phyloP scores from a whole-genome alignment of 2,797 vertebrate genomes.

The Ctenosaura bakeri region DNA sequence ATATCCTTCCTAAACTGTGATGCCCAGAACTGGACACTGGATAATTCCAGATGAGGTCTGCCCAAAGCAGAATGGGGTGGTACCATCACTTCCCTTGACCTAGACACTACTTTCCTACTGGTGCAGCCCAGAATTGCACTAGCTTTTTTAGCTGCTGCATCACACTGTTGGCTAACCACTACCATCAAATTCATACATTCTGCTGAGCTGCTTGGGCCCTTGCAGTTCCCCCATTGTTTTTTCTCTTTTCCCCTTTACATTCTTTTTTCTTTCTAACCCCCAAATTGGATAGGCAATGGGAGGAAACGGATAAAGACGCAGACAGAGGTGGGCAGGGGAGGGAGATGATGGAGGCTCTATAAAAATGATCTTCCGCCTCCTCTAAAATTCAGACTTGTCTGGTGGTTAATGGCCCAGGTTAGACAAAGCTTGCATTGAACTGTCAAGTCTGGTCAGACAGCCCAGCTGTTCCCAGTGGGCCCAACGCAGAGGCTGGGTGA shows the following conservation, averaged over 20 bases:
- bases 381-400: slow-evolving; percentile 46
- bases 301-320: too few relatives aligned
- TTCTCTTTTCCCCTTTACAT: too few relatives aligned
- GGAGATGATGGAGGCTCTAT: slow-evolving; percentile 33
- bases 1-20: too few relatives aligned
- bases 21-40: too few relatives aligned
- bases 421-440: slow-evolving; percentile 71
- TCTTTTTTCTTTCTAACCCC: not conserved
- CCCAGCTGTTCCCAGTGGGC: slow-evolving; percentile 83
- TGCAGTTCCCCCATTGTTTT: not conserved
- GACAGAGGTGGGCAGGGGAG: not conserved
- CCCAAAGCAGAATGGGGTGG: too few relatives aligned
- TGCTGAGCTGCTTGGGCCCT: not conserved
- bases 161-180: too few relatives aligned
- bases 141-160: too few relatives aligned
- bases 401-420: slow-evolving; percentile 71
- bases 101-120: too few relatives aligned
- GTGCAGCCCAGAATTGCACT: too few relatives aligned
- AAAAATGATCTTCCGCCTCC: slow-evolving; percentile 65
- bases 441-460: slow-evolving; percentile 80
- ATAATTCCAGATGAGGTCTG: too few relatives aligned
- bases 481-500: slow-evolving; percentile 80
- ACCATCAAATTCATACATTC: not conserved
- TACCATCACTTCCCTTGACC: too few relatives aligned
- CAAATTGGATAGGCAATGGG: too few relatives aligned